A percentile compares a stretch with the other conserved stretches of the same genome.
Conservation (phyloP, 2,113 vertebrate species). For the Dromiciops gliroides region DNA sequence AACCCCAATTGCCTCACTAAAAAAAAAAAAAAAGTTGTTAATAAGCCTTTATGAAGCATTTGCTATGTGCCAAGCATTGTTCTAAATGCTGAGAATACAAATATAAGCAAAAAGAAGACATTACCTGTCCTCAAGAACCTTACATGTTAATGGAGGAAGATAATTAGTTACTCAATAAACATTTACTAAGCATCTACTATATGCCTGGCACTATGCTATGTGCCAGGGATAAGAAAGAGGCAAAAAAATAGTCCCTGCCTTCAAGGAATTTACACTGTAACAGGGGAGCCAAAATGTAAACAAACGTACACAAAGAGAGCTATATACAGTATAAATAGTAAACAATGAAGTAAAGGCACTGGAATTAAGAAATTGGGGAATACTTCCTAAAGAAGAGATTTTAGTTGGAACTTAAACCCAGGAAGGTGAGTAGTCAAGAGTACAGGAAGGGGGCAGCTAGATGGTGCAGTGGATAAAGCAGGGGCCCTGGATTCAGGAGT, state of each 20-base stretch:
- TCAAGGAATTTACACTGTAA: not conserved
- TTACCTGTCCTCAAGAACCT: not conserved
- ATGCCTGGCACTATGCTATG: not conserved
- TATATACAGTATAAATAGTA: not conserved
- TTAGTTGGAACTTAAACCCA: not conserved
- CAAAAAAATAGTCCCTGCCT: not conserved
- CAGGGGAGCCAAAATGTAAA: not conserved
- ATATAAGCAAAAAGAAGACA: not conserved
- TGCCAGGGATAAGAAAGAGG: not conserved
- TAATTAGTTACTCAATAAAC: not conserved
- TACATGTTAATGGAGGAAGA: not conserved
- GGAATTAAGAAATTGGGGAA: no score
- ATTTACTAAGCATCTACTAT: not conserved
- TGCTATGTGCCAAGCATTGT: not conserved
- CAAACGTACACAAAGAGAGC: not conserved
- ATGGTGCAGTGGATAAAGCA: no score
- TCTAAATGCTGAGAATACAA: not conserved
- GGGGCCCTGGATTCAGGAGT: no score
- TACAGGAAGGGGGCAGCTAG: no score
- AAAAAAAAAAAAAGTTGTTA: no score
- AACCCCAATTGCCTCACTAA: no score
- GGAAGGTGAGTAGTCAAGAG: not conserved
- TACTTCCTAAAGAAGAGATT: not conserved
- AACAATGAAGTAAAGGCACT: not conserved
- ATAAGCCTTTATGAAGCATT: not conserved